phyloP scores from a whole-genome alignment of 2,113 vertebrate species.

The Eudorcas thomsonii region DNA sequence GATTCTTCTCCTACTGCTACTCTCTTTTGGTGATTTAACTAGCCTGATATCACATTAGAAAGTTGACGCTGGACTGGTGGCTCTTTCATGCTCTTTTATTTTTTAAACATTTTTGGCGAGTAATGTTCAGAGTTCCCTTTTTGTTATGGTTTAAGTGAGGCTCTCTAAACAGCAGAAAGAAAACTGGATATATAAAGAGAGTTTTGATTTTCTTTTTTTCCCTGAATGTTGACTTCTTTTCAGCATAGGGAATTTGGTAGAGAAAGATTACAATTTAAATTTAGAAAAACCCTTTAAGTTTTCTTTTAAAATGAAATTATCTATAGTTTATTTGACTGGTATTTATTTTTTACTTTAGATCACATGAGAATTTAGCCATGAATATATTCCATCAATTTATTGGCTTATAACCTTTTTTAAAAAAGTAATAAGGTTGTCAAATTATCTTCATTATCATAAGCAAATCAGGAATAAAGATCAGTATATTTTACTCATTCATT shows the following conservation, averaged over 20 bases:
- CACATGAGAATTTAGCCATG: neutral
- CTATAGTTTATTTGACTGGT: neutral
- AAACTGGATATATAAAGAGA: neutral
- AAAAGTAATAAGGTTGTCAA: neutral
- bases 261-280: neutral
- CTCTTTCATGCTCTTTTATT: slow-evolving; percentile 7
- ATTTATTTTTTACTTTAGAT: neutral
- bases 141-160: neutral
- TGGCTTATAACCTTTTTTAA: neutral
- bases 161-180: neutral
- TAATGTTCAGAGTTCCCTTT: neutral
- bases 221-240: neutral
- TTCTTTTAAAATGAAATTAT: neutral
- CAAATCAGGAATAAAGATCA: neutral
- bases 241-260: neutral
- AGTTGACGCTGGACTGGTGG: neutral
- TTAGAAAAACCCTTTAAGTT: neutral
- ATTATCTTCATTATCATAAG: neutral
- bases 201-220: neutral
- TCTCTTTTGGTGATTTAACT: slow-evolving; percentile 32
- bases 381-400: neutral
- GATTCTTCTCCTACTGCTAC: neutral
- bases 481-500: neutral
- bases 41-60: slow-evolving; percentile 8
- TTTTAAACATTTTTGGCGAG: neutral